Evolutionary conservation across 2,113 vertebrate species (phyloP).

Genomic region (Mungos mungo): DNA sequence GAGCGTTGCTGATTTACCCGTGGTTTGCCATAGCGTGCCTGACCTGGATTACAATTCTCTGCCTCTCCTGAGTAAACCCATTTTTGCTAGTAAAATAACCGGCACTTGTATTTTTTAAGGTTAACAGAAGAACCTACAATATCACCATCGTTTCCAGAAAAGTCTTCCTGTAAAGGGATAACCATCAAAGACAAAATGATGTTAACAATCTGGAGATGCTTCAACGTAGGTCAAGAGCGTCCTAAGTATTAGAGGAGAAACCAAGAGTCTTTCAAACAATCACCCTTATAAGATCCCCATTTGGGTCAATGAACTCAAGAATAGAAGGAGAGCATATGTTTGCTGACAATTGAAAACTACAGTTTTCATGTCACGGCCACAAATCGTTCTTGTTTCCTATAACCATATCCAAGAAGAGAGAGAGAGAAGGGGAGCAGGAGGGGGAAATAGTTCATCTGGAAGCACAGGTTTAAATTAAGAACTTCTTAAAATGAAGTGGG

Average conservation of each 20-base stretch:
- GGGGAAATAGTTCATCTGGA: not conserved
- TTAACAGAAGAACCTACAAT: not conserved
- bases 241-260: not conserved
- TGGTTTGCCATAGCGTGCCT: not conserved
- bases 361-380: not conserved
- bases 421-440: not conserved
- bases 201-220: not conserved
- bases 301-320: not conserved
- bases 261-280: not conserved
- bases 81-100: not conserved
- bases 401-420: not conserved
- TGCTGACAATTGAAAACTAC: not conserved
- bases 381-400: not conserved
- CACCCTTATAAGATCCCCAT: not conserved
- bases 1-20: not conserved
- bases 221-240: not conserved
- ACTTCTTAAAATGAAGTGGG: not conserved
- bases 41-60: not conserved
- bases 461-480: not conserved
- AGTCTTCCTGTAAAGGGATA: not conserved
- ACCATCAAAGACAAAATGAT: not conserved
- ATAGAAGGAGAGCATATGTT: not conserved
- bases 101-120: not conserved
- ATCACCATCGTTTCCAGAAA: not conserved
- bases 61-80: not conserved